Evolutionary conservation across 2,113 vertebrate genomes (phyloP), one percentile per base, ranked within the genome.

Genomic region (Scopus umbretta): DNA sequence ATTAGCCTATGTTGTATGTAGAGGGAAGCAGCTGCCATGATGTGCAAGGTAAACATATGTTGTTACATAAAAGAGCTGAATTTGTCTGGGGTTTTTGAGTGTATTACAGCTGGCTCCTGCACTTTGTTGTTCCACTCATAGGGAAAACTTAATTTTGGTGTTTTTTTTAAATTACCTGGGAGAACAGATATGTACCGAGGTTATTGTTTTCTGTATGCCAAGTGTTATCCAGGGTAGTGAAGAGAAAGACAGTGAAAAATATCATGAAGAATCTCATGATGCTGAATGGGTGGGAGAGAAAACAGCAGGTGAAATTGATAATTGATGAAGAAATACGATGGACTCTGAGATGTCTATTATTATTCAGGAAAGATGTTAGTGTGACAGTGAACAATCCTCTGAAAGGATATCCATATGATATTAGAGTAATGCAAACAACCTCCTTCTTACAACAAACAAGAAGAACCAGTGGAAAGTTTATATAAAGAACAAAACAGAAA

Each of bases 131-230:
- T 80, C 38, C 23, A 1, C 27, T 84, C n/a, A 2, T 40, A 36
- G 18, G 2, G 6, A 9, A 56, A 21, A 45, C 6, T 52, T 29
- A 27, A 26, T 89, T 65, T 40, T 62, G 34, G 7, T 73, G 22
- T 4, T 45, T 45, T 45, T 34, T 73, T 53, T 13, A 30, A 86
- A 75, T 52, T 23, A 83, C 18, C 34, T 73, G 27, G 20, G 34
- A 30, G 45, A 61, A n/a, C 27, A 61, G 50, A 19, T 36, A 8
- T 0, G 0, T 58, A 3, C 43, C 23, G 18, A 65, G 50, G 15
- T 36, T 45, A 34, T 55, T 0, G 2, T 26, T 74, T 76, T 72
- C n/a, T 55, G 3, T 67, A 3, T 52, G 43, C 15, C 65, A 43
- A 11, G 13, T 49, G 20, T 62, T 76, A 56, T 16, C 29, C 22